Evolutionary conservation across 37 sponge, comb jelly and placozoan species (phyloP).

Genomic region (Spongilla lacustris): DNA sequence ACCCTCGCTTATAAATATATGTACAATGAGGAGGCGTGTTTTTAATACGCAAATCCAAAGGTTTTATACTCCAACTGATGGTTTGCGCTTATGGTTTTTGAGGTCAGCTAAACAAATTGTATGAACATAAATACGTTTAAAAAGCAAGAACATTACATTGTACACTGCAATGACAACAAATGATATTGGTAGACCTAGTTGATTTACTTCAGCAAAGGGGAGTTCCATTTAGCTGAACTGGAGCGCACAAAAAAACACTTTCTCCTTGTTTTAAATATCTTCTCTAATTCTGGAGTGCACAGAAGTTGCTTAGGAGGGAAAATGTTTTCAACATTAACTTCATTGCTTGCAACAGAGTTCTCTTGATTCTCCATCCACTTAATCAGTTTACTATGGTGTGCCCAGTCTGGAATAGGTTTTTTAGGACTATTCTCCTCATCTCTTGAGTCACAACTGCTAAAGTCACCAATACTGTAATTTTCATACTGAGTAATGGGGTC

Average conservation of each 20-base stretch:
- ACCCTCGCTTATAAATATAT: too few species aligned
- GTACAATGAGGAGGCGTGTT: too few species aligned
- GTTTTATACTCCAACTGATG: too few species aligned
- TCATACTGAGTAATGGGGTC: conserved; percentile 11
- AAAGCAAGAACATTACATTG: too few species aligned
- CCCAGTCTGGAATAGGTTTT: conserved; percentile 65
- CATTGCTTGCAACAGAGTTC: neutral
- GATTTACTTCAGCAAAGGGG: conserved; percentile 37
- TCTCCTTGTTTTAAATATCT: conserved; percentile 48
- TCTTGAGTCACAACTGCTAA: conserved; percentile 47
- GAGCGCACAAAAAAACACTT: conserved; percentile 61
- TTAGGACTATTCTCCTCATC: conserved; percentile 59
- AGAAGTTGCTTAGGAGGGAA: conserved; percentile 59
- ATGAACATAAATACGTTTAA: too few species aligned
- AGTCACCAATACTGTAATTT: conserved; percentile 53
- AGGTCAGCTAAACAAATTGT: too few species aligned
- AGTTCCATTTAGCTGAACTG: conserved; percentile 79
- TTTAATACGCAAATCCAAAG: too few species aligned
- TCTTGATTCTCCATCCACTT: conserved; percentile 38
- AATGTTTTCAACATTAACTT: conserved; percentile 19
- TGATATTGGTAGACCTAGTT: too few species aligned
- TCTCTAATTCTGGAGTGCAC: conserved; percentile 31
- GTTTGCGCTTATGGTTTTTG: too few species aligned
- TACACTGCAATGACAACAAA: too few species aligned
- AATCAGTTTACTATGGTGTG: conserved; percentile 16